Evolutionary conservation across 2,888 invertebrate species (phyloP).

Genomic region (Nymphalis polychloros): DNA sequence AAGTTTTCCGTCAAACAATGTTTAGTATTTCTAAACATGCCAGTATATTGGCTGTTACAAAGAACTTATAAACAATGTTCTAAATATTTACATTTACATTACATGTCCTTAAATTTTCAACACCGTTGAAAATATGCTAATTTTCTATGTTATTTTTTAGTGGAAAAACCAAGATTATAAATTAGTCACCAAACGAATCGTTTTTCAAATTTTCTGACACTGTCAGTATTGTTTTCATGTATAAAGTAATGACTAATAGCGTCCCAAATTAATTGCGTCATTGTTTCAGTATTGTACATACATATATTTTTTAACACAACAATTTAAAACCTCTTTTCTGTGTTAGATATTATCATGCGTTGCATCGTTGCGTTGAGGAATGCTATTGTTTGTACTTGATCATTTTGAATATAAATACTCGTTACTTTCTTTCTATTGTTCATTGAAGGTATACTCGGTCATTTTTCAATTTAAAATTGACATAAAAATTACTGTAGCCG

Average conservation of each 20-base stretch:
- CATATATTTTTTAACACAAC: constrained; percentile 20
- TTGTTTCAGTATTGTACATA: constrained; percentile 30
- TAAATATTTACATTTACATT: not conserved
- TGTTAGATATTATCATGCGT: constrained; percentile 43
- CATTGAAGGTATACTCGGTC: constrained; percentile 50
- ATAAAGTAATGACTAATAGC: constrained; percentile 15
- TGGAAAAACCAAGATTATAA: too few relatives aligned
- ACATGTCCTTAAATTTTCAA: constrained; percentile 1
- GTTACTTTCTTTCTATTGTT: constrained; percentile 69
- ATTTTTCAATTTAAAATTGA: constrained; percentile 32
- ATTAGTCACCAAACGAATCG: not conserved
- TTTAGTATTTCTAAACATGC: constrained; percentile 63
- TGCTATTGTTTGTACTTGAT: constrained; percentile 62
- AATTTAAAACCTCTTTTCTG: constrained; percentile 18
- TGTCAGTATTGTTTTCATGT: not conserved
- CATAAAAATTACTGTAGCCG: not conserved
- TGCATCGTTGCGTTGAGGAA: constrained; percentile 52
- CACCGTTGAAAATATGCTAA: not conserved
- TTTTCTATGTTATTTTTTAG: not conserved
- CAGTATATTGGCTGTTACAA: constrained; percentile 19
- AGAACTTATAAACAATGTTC: constrained; percentile 17
- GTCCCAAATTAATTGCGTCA: constrained; percentile 20
- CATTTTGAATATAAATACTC: constrained; percentile 43
- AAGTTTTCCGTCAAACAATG: constrained; percentile 65
- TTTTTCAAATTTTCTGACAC: not conserved